A percentile compares a stretch with the other conserved stretches of the same genome.
These are phyloP conservation scores for Tinea semifulvella DNA, from an alignment of 2,888 invertebrate species.

Conservation along the genomic window DNA sequence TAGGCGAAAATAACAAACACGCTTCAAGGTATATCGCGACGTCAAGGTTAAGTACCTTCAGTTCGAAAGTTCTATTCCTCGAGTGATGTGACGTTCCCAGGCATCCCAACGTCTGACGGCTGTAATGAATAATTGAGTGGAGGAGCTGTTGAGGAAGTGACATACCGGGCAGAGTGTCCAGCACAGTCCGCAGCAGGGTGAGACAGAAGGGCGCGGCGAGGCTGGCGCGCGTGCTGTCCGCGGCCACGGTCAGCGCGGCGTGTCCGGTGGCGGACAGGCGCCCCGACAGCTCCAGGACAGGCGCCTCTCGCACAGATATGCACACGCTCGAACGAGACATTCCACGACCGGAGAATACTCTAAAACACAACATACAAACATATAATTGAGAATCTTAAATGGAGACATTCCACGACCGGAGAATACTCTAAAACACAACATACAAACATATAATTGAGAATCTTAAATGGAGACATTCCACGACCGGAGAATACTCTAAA, in stretches of 20 bases:
- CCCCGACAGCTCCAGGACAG: conserved; percentile 70
- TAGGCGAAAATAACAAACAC: too few relatives aligned
- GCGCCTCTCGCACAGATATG: conserved; percentile 72
- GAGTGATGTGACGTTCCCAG: too few relatives aligned
- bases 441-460: too few relatives aligned
- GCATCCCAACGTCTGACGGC: too few relatives aligned
- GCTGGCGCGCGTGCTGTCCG: conserved; percentile 47
- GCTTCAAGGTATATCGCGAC: too few relatives aligned
- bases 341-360: conserved; percentile 72
- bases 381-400: too few relatives aligned
- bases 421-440: conserved; percentile 66
- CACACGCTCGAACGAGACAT: conserved; percentile 57
- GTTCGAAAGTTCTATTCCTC: too few relatives aligned
- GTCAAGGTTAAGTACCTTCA: too few relatives aligned
- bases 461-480: conserved; percentile 65
- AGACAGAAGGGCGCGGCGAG: conserved; percentile 77
- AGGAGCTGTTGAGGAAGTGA: too few relatives aligned
- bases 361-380: too few relatives aligned
- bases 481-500: conserved; percentile 71
- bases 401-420: conserved; percentile 70
- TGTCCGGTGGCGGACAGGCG: background rate
- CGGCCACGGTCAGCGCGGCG: background rate
- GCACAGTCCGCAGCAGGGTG: conserved; percentile 67
- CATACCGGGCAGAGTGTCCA: conserved; percentile 67
- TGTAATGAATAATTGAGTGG: too few relatives aligned